Conservation (phyloP, 2,888 invertebrate species). For the Hemicrepidius hirtus region DNA sequence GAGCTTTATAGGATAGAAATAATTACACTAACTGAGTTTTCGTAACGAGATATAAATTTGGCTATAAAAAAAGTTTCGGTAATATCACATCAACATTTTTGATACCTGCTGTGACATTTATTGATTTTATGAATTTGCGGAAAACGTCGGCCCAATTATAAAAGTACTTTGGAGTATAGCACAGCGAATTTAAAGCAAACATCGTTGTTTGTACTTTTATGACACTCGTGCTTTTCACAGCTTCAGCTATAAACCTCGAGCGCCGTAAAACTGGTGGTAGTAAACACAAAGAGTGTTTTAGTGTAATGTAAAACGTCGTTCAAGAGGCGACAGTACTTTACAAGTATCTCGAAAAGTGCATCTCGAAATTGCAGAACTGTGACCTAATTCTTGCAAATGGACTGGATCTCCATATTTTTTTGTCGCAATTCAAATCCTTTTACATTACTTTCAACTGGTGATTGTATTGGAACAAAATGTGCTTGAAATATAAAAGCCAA, state of each 20-base stretch:
- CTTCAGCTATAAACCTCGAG: constrained; percentile 64
- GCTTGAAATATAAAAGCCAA: too few relatives aligned
- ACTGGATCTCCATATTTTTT: constrained; percentile 1
- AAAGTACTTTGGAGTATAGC: constrained; percentile 30
- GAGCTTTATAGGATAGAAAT: constrained; percentile 31
- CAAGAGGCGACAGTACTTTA: constrained; percentile 46
- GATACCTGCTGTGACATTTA: neutral
- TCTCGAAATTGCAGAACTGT: constrained; percentile 41
- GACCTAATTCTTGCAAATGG: constrained; percentile 42
- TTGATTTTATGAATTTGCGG: constrained; percentile 6
- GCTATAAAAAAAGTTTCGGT: neutral
- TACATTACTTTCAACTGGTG: too few relatives aligned
- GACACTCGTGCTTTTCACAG: constrained; percentile 61
- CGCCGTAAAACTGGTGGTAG: constrained; percentile 64
- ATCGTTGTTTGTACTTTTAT: constrained; percentile 45
- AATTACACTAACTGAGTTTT: constrained; percentile 12
- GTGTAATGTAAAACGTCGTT: constrained; percentile 63
- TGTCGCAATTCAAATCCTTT: too few relatives aligned
- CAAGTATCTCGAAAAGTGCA: constrained; percentile 44
- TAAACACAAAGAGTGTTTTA: constrained; percentile 62
- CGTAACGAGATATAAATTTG: neutral
- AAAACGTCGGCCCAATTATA: constrained; percentile 15
- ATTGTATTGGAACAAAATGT: too few relatives aligned
- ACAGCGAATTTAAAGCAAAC: constrained; percentile 43
- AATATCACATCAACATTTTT: neutral